Evolutionary conservation across 2,888 invertebrate genomes (phyloP), one percentile per base, ranked within the genome.

Genomic region (Drosophila nigricruria): DNA sequence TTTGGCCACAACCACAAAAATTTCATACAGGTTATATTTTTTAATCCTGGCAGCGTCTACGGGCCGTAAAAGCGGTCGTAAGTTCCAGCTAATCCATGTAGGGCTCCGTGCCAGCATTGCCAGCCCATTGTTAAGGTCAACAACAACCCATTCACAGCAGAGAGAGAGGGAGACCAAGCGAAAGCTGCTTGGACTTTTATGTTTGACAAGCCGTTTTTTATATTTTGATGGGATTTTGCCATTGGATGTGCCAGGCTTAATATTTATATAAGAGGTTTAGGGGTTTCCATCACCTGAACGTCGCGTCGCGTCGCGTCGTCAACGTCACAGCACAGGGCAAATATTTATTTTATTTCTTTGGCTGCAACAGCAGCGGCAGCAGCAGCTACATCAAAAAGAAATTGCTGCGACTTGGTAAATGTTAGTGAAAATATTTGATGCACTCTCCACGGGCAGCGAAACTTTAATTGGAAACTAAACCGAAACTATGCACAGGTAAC

Each of bases 81-180:
- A 76, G 79, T 73, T 73, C 57, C 58, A 60, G 77, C 72, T 81
- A 80, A 81, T 81, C 81, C 80, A 63, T 71, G 73, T 70, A 59
- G 60, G 38, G 43, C 14, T 20, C 56, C 25, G 20, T 71, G 67
- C 50, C 70, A 65, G 52, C 57, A 45, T 60, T 77, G 64, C 56
- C 79, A 56, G 49, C 34, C 82, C 71, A 73, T 81, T 81, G 81
- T 81, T 81, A 76, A 79, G 81, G 82, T 82, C 82, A 79, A 68
- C 82, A 81, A 66, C 50, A 54, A 40, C 49, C 49, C 49, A 49
- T 49, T 49, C 18, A 27, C 38, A 25, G 36, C 27, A 1, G 49
- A 1, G 14, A 32, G 49, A 3, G 14, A 14, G 12, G 2, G 6
- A 6, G 30, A 4, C 14, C 1, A 12, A 23, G 6, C 16, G 32